phyloP scores from a whole-genome alignment of 2,113 vertebrate genomes.

The Megaceryle torquata region DNA sequence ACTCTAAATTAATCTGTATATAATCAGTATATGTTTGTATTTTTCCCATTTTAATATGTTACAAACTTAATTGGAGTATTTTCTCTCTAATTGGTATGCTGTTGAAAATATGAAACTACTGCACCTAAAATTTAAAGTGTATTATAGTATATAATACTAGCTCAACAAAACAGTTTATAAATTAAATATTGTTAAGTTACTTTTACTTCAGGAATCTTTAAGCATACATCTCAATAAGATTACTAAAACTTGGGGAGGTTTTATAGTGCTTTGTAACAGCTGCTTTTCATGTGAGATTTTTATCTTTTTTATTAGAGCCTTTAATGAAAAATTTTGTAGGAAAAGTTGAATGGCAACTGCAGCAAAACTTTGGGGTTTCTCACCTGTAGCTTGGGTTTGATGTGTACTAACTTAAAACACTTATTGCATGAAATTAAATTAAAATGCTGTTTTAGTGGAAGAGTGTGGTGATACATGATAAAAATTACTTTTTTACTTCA shows the following conservation, averaged over 20 bases:
- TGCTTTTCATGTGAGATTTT: background rate
- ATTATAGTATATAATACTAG: background rate
- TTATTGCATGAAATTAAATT: background rate
- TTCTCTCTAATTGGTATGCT: background rate
- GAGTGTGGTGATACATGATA: background rate
- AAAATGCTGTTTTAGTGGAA: background rate
- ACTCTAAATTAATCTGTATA: background rate
- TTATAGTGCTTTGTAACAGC: background rate
- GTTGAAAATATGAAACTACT: background rate
- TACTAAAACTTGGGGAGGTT: background rate
- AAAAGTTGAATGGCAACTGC: background rate
- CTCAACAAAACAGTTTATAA: background rate
- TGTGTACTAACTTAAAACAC: background rate
- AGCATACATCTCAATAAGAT: background rate
- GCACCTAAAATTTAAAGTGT: background rate
- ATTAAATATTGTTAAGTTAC: background rate
- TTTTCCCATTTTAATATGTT: background rate
- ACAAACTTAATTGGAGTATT: background rate
- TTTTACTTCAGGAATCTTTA: background rate
- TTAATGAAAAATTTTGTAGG: background rate
- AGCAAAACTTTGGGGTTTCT: background rate
- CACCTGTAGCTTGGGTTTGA: background rate
- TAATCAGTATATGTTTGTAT: background rate
- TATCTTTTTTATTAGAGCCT: background rate
- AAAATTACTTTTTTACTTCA: background rate